Base-by-base conservation (phyloP, 2,888 invertebrate genomes). In the Neocrepidodera transversa region DNA sequence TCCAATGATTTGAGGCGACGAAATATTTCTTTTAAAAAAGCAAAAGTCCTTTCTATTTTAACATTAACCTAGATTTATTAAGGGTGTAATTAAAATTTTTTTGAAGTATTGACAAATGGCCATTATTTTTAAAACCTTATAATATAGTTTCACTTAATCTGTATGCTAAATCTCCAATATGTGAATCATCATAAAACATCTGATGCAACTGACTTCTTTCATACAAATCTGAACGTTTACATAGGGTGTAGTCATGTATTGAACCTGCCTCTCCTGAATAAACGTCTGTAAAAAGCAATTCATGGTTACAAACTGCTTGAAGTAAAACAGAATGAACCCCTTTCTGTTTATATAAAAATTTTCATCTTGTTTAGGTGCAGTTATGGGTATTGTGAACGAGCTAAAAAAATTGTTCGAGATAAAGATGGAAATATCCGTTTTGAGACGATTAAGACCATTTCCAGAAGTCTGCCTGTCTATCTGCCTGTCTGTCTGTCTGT, bases 331-430 rank as follows among this genome's bases (percentile, higher is more conserved):
- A 63, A 43, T 65, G 63, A 48, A 35, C 66, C 13, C 30, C 16
- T 67, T 66, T 36, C 65, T 18, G 38, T 69, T 68, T 4, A 62
- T 66, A 69, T 45, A 23, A 5, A 63, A 61, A 49, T 61, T 65
- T 18, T 42, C 48, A 51, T 66, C 13, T 11, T 59, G 51, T 20
- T 57, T 54, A 18, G 68, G 68, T 11, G 55, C 63, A 18, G 32
- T 23, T 23, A 69, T 68, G 16, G 30, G 50, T n/a, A 69, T 60
- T n/a, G n/a, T n/a, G n/a, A n/a, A n/a, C n/a, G n/a, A n/a, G n/a
- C n/a, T n/a, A n/a, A n/a, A n/a, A n/a, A n/a, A n/a, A n/a, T n/a
- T n/a, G n/a, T n/a, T n/a, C n/a, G n/a, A n/a, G n/a, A n/a, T n/a
- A n/a, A n/a, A n/a, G n/a, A n/a, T n/a, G n/a, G n/a, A n/a, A n/a